phyloP scores from a whole-genome alignment of 2,113 vertebrate genomes.

The Bungarus multicinctus region DNA sequence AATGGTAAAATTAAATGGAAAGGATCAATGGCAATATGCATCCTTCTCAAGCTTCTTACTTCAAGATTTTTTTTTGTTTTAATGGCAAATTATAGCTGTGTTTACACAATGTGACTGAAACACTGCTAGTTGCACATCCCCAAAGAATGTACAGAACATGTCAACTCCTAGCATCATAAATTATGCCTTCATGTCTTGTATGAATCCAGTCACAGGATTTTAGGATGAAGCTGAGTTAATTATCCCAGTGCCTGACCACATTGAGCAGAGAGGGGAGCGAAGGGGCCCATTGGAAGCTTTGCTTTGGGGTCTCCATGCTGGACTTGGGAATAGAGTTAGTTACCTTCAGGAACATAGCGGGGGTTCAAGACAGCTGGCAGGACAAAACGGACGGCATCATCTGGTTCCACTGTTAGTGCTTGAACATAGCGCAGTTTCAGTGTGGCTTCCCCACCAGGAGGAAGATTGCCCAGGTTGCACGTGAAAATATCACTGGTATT shows the following conservation, averaged over 20 bases:
- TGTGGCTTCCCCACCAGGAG: slow-evolving; percentile 67
- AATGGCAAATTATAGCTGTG: background rate
- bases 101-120: background rate
- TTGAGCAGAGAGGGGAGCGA: background rate
- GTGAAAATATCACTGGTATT: slow-evolving; percentile 74
- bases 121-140: background rate
- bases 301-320: background rate
- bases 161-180: background rate
- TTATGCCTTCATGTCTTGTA: background rate
- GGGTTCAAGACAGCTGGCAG: slow-evolving; percentile 80
- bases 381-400: slow-evolving; percentile 75
- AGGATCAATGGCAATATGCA: background rate
- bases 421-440: slow-evolving; percentile 76
- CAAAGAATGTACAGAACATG: background rate
- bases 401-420: slow-evolving; percentile 75
- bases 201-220: background rate
- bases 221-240: background rate
- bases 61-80: background rate
- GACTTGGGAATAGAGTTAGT: background rate
- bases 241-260: background rate
- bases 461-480: slow-evolving; percentile 77
- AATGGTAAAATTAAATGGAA: background rate
- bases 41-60: background rate
- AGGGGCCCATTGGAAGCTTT: background rate
- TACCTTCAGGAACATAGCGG: slow-evolving; percentile 73